Percentiles rank a stretch among this genome's conserved stretches.
Evolutionary conservation across 2,888 invertebrate genomes (phyloP).

Genomic region (Caenorhabditis sp.): DNA sequence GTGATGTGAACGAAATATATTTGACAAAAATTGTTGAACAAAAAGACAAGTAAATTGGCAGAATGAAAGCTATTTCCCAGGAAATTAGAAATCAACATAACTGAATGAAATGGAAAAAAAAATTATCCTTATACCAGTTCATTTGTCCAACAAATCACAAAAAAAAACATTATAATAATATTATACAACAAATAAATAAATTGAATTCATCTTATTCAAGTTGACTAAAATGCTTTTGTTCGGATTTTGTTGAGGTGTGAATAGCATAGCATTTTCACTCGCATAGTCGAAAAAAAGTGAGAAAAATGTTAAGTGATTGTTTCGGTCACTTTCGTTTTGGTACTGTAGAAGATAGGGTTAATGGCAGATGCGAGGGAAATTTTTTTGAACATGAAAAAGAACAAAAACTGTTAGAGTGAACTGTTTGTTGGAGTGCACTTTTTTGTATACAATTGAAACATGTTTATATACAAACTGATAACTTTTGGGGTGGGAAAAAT

Average conservation of each 20-base stretch:
- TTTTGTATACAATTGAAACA: no score
- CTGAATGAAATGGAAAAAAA: neutral
- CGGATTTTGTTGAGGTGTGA: neutral
- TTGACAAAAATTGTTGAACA: no score
- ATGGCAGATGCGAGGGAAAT: neutral
- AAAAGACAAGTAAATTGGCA: no score
- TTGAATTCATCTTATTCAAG: neutral
- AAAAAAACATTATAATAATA: neutral
- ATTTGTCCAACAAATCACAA: neutral
- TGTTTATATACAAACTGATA: no score
- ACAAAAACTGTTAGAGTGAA: neutral
- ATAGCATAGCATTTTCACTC: neutral
- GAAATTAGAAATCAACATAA: neutral
- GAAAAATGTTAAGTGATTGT: neutral
- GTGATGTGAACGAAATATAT: neutral
- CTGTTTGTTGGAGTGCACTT: no score
- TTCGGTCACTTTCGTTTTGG: neutral
- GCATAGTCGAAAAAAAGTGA: neutral
- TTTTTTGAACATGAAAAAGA: neutral
- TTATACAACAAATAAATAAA: neutral
- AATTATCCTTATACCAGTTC: neutral
- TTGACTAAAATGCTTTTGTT: neutral
- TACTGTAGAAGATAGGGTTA: neutral
- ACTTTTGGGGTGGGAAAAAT: no score
- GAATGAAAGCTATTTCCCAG: neutral